Percentiles rank a stretch among this genome's conserved stretches.
Evolutionary conservation across 2,797 vertebrate genomes (phyloP).

Genomic region (Bradypodion ventrale): DNA sequence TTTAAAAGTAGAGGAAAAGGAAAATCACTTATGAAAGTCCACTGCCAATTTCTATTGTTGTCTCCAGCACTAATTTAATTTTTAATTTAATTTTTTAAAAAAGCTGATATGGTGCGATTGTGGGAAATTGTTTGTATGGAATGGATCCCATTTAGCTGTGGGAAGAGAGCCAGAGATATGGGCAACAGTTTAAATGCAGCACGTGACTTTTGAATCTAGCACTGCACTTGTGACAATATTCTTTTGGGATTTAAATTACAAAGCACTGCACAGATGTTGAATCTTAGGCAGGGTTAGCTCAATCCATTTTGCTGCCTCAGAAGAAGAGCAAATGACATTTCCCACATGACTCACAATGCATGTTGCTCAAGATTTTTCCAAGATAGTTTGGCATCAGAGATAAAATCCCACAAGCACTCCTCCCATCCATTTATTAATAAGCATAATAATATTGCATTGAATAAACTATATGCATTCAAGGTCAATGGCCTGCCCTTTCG

Average conservation of each 20-base stretch:
- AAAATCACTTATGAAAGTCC: constrained; percentile 21
- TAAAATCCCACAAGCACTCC: neutral
- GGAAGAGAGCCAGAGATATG: constrained; percentile 21
- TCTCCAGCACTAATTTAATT: constrained; percentile 22
- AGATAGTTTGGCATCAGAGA: neutral
- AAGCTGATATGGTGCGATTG: constrained; percentile 20
- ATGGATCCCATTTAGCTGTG: constrained; percentile 24
- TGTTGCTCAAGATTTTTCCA: neutral
- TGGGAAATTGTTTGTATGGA: constrained; percentile 44
- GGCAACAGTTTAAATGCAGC: constrained; percentile 32
- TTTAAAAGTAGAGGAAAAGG: constrained; percentile 2
- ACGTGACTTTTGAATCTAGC: constrained; percentile 23
- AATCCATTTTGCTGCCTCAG: neutral
- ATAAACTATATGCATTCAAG: neutral
- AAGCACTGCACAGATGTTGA: constrained; percentile 5
- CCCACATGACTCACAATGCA: neutral
- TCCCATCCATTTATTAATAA: neutral
- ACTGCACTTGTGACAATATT: constrained; percentile 17
- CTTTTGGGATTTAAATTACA: constrained; percentile 27
- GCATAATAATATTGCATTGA: neutral
- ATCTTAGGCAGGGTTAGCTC: neutral
- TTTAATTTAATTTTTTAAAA: no score
- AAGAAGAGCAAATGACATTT: neutral
- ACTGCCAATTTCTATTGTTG: constrained; percentile 30
- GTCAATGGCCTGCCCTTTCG: no score